Conservation (phyloP, 2,113 vertebrate species). For the Poeciliopsis prolifica region DNA sequence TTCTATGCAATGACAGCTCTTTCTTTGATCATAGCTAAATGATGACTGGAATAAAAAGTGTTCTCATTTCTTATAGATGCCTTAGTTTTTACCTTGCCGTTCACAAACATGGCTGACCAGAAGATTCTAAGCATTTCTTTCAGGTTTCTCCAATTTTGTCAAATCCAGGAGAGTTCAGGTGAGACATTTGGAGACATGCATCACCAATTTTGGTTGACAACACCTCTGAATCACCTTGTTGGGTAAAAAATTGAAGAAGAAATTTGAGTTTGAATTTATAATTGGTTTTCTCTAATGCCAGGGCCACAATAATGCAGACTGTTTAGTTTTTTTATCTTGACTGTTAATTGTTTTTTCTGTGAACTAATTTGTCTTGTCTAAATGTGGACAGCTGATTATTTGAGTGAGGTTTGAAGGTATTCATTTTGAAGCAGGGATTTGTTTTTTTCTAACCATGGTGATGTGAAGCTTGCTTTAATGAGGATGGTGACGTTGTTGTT, state of each 20-base stretch:
- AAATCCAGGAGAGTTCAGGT: conserved; percentile 2
- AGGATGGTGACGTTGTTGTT: not conserved
- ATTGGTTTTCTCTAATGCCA: not conserved
- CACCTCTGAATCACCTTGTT: not conserved
- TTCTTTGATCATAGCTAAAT: conserved; percentile 25
- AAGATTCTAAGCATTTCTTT: conserved; percentile 18
- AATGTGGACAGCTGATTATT: not conserved
- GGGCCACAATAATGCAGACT: not conserved
- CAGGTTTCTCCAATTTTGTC: conserved; percentile 11
- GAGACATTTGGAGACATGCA: not conserved
- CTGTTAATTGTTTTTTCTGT: not conserved
- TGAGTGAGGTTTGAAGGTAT: not conserved
- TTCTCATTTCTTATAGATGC: conserved; percentile 27
- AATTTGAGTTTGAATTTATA: not conserved
- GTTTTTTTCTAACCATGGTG: not conserved
- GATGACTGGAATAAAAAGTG: conserved; percentile 8
- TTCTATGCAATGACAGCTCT: conserved; percentile 7
- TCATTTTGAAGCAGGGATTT: not conserved
- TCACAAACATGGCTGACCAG: conserved; percentile 29
- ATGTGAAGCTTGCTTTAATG: not conserved
- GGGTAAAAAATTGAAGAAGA: not conserved
- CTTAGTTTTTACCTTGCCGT: conserved; percentile 35
- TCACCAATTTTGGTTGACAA: not conserved
- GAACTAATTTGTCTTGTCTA: not conserved
- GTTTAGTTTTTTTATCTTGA: not conserved